Base-by-base conservation (phyloP, 2,113 vertebrate genomes). In the Blennius ocellaris region DNA sequence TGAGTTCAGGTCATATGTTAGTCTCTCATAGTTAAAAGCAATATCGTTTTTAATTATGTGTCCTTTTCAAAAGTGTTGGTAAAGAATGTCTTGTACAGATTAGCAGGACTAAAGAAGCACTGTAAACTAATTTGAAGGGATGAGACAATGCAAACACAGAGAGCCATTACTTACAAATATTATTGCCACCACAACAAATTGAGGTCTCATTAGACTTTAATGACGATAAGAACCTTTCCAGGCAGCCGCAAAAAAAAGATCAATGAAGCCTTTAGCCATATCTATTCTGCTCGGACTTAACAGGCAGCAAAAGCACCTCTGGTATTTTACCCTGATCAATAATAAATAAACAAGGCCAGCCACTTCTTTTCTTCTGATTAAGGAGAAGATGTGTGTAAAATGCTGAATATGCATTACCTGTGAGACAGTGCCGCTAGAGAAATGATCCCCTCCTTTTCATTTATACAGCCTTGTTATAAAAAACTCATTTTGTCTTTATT, bases 271-370 rank as follows among this genome's bases (percentile, higher is more conserved):
- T 47, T 50, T 44, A 40, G 43, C 16, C 55, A 65, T 58, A 53
- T 69, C 65, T 74, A 62, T 69, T 12, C 39, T 62, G 15, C 59
- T 68, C 50, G 60, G 70, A 75, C 7, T 78, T 48, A 76, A 60
- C 50, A 80, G 68, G 64, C 59, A 80, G 39, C 56, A 62, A 40
- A 36, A 71, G 54, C 30, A 71, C 44, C 69, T 74, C 45, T 68
- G 67, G 45, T 79, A 69, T 78, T 76, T 67, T 79, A 65, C 12
- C 52, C 48, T 15, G 64, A 83, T 72, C 78, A 67, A 87, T 81
- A 76, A 78, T 57, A 76, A 66, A 87, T 76, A 79, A 81, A 81
- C 21, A 79, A 84, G 54, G 14, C 38, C 45, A 75, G 59, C 65
- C 59, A 38, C 17, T 80, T 81, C 37, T 69, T 53, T 75, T 75